Base-by-base conservation (phyloP, 1,140 invertebrate genomes). In the Hyposmocoma kahamanoa region DNA sequence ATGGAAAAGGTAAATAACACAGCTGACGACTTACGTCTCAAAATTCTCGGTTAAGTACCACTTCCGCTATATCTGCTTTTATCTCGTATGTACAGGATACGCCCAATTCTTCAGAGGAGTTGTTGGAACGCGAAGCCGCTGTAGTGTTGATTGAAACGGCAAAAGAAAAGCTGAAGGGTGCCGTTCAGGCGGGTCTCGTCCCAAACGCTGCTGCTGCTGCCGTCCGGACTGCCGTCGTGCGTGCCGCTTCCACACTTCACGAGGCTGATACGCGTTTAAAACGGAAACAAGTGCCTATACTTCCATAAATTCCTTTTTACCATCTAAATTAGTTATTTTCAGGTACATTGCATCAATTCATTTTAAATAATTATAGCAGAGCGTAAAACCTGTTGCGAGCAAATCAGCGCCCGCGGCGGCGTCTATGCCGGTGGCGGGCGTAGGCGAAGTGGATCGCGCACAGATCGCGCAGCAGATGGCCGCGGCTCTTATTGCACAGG, bases 151-250 rank as follows among this genome's bases (percentile, higher is more conserved):
- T 96, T 43, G 94, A 95, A 81, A 95, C 93, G 0, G 91, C 92
- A 0, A 95, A 95, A 69, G 94, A 96, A 67, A 95, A 95, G 72
- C 79, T 96, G 10, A 94, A 94, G 78, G 94, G 94, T 26, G 92
- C 94, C 45, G 73, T 94, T 22, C 90, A 93, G 53, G 93, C 94
- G 4, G 92, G 92, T 34, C 89, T 95, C 60, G 90, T 95, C 15
- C 86, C 90, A 30, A 87, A 89, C 50, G 78, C 88, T 59, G 90
- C 91, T 1, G 88, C 91, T 24, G 79, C 86, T 34, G 89, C 92
- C 4, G 90, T 90, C 18, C 75, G 83, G 49, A 52, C 59, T 42
- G 79, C 83, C 22, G 89, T 91, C 53, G 89, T 91, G 67, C 91
- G 92, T 60, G 91, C 91, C 39, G 92, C 92, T 8, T 87, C 89